Evolutionary conservation across 2,113 vertebrate genomes (phyloP).

Genomic region (Cyphotilapia sp.): DNA sequence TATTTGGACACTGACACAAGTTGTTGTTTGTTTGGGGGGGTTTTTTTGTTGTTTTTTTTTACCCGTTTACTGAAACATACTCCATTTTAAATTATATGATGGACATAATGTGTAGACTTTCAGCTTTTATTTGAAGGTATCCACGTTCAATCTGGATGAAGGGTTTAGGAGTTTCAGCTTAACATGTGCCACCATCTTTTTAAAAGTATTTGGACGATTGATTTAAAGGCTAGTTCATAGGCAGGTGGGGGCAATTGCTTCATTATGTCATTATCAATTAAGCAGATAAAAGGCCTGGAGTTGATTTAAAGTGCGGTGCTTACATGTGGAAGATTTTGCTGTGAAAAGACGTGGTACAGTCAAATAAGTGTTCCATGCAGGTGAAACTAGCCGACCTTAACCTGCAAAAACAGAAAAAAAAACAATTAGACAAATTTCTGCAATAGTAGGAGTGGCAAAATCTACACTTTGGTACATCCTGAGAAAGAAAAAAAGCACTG

Average conservation of each 20-base stretch:
- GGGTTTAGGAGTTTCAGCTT: background rate
- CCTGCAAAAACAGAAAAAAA: background rate
- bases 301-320: background rate
- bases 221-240: background rate
- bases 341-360: background rate
- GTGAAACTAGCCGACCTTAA: background rate
- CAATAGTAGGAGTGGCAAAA: background rate
- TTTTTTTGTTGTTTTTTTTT: background rate
- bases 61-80: background rate
- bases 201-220: background rate
- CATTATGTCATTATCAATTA: background rate
- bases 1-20: background rate
- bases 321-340: background rate
- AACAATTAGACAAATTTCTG: background rate
- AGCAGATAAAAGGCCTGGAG: background rate
- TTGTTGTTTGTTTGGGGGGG: rapidly evolving
- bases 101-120: background rate
- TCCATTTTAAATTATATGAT: background rate
- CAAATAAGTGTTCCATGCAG: background rate
- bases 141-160: background rate
- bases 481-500: background rate
- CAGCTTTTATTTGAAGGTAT: background rate
- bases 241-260: background rate
- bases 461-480: background rate
- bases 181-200: background rate